A percentile compares a stretch with the other conserved stretches of the same genome.
phyloP scores from a whole-genome alignment of 1,140 invertebrate species.

The Drosophila takahashii region DNA sequence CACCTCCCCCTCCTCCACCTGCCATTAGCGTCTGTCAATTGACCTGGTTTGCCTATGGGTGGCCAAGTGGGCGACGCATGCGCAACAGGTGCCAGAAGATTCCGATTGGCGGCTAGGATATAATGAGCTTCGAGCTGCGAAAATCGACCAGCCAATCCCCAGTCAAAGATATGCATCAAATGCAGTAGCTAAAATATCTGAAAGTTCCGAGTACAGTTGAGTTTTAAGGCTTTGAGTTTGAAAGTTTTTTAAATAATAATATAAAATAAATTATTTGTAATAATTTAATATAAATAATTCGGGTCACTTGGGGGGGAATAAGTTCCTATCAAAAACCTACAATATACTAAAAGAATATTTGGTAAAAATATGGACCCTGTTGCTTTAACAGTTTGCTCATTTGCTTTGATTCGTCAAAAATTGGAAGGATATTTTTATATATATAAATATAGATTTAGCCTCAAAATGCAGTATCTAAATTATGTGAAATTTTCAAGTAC shows the following conservation, averaged over 20 bases:
- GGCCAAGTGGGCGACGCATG: slow-evolving; percentile 12
- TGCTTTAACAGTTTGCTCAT: no score
- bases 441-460: not conserved
- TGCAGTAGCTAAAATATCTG: no score
- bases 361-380: no score
- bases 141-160: not conserved
- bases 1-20: not conserved
- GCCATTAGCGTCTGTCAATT: slow-evolving; percentile 55
- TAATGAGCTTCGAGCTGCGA: not conserved
- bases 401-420: no score
- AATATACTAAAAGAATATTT: no score
- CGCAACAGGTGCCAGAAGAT: slow-evolving; percentile 8
- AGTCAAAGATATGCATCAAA: not conserved
- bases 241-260: no score
- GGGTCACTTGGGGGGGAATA: no score
- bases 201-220: not conserved
- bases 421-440: no score
- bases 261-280: no score
- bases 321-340: no score
- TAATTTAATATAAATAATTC: no score
- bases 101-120: slow-evolving; percentile 8
- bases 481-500: no score
- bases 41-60: slow-evolving; percentile 42
- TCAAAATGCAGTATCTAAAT: not conserved
- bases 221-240: not conserved